Evolutionary conservation across 2,113 vertebrate genomes (phyloP).

Genomic region (Lepisosteus oculatus): DNA sequence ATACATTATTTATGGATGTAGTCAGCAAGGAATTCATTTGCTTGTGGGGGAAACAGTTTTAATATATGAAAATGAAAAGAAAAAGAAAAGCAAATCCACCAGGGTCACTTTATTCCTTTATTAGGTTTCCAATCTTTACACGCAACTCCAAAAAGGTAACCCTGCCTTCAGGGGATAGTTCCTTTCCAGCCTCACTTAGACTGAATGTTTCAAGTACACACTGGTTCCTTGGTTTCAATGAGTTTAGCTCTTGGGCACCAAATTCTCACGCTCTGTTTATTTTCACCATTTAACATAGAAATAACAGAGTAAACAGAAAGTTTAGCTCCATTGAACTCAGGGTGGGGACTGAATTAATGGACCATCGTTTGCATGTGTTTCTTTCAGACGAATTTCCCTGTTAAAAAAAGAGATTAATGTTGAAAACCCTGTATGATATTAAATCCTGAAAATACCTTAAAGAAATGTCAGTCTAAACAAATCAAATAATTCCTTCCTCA

Average conservation of each 20-base stretch:
- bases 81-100: conserved; percentile 3
- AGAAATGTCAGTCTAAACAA: no score
- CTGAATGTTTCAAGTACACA: conserved; percentile 26
- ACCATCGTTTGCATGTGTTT: no score
- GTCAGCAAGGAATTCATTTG: conserved; percentile 13
- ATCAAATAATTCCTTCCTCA: no score
- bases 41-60: conserved; percentile 13
- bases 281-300: background rate
- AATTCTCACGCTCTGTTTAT: background rate
- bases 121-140: conserved; percentile 12
- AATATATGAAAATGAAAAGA: conserved; percentile 8
- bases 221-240: conserved; percentile 9
- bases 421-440: no score
- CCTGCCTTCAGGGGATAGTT: conserved; percentile 5
- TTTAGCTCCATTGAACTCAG: background rate
- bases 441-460: no score
- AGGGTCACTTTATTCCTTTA: background rate
- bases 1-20: background rate
- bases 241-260: background rate
- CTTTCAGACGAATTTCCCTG: no score
- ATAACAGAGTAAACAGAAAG: conserved; percentile 8
- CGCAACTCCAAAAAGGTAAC: conserved; percentile 5
- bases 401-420: background rate
- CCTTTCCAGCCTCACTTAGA: conserved; percentile 8
- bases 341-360: background rate